These are phyloP conservation scores for Nymphicus hollandicus DNA, from an alignment of 2,113 vertebrate species.

Conservation along the genomic window DNA sequence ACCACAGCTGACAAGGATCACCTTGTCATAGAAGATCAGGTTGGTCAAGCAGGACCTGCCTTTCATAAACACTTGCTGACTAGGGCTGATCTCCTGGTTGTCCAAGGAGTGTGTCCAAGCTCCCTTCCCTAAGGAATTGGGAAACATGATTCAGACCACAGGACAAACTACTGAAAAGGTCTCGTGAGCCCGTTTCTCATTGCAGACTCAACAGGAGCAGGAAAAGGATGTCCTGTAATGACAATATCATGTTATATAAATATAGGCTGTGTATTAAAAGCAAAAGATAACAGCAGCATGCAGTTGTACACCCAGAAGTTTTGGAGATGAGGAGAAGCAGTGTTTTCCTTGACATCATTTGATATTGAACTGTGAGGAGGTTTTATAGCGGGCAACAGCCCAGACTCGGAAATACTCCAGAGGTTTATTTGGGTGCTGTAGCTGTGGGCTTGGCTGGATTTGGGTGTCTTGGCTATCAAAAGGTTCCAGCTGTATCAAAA, in stretches of 20 bases:
- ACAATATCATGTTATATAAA: not conserved
- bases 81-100: not conserved
- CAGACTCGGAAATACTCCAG: not conserved
- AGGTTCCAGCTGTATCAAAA: not conserved
- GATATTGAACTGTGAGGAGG: not conserved
- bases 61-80: not conserved
- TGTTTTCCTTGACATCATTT: not conserved
- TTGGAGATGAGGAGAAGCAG: not conserved
- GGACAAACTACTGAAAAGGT: not conserved
- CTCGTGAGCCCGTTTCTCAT: not conserved
- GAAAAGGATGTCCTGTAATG: not conserved
- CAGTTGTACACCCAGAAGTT: not conserved
- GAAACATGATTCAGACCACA: not conserved
- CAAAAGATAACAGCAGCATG: not conserved
- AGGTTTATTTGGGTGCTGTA: not conserved
- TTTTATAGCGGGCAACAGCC: not conserved
- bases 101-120: not conserved
- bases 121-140: constrained; percentile 1
- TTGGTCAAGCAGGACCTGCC: not conserved
- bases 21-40: not conserved
- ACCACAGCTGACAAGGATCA: not conserved
- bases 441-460: not conserved
- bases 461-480: not conserved
- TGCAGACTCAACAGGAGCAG: not conserved
- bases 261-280: not conserved